Base-by-base conservation (phyloP, 2,113 vertebrate species). In the Glaucidium brasilianum region DNA sequence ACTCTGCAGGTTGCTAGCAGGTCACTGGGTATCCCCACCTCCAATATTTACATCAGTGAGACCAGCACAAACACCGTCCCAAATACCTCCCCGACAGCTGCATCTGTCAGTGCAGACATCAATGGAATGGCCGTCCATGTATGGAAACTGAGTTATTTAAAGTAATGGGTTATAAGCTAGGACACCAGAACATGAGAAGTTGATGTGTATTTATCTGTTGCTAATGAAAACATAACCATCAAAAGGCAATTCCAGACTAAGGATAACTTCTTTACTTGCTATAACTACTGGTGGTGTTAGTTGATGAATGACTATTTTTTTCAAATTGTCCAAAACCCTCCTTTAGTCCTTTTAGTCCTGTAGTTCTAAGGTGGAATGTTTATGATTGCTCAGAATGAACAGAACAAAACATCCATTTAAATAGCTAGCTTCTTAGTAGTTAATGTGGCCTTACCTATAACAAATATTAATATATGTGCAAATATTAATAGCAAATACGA, bases 41-140 rank as follows among this genome's bases (percentile, higher is more conserved):
- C 98, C 72, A 99, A 98, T 97, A 99, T 99, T 77, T 96, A 98
- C 94, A 99, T 99, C 97, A 98, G 98, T 10, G 99, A 99, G 98
- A 99, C 99, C 5, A 99, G 99, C 98, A 99, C 99, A n/a, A 99
- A 98, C 93, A 99, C 99, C 0, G 99, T 99, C 21, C 99, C 99
- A 60, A 99, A 99, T 66, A 97, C 99, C 20, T 99, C 99, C 67
- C 98, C 99, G 0, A 99, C 99, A 0, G 99, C 99, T 0, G 99
- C 99, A 29, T 99, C 99, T 0, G 98, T 98, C 80, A 99, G 99
- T 4, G 97, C 99, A 0, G 99, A 99, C 96, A 97, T 99, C 90
- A 99, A 99, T 0, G 99, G 99, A 49, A 99, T 99, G 97, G 99
- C 99, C 0, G 82, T 99, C 85, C 97, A 97, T 5, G 99, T 99